Base-by-base conservation (phyloP, 2,113 vertebrate genomes). In the Petrocephalus zakoni region DNA sequence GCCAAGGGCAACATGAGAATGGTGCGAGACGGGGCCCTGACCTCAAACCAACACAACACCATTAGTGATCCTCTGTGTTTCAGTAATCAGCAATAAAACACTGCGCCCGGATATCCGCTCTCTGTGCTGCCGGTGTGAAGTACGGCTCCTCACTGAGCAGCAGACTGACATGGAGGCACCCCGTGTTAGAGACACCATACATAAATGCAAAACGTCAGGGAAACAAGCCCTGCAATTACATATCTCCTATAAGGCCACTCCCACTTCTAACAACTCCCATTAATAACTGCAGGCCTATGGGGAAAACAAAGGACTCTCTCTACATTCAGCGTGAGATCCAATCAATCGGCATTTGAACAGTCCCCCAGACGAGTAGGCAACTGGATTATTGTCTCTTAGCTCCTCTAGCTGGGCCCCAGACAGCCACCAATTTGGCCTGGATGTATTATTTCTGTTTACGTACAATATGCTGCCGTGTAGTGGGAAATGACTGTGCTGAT, bases 191-290 rank as follows among this genome's bases (percentile, higher is more conserved):
- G 46, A 49, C 19, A 46, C 6, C 3, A 42, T 42, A 19, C 19
- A 42, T 49, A 51, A 83, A 83, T 47, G 19, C 42, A 46, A 47
- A 61, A 83, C 11, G 75, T 75, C 21, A 82, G 75, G 72, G 34
- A 88, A 82, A 88, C 58, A 81, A 84, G 88, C 49, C 21, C 34
- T 47, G 56, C 75, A 84, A 88, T 88, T 49, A 84, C 29, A 58
- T 58, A 83, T 83, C 10, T 46, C 78, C 78, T 83, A 10, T 83
- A 88, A 88, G 75, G 21, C 19, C 55, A 5, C 42, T 55, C 75
- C 53, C 51, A 22, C 22, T 19, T 88, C 37, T 84, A 88, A 88
- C 52, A 78, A n/a, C 22, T 42, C 55, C 81, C 78, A 88, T 88
- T 88, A 58, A 88, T 88, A 83, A 88, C 88, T 47, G 19, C 34